Evolutionary conservation across 30 jellyfish, hydroid and myxozoan species (phyloP).

Genomic region (Hydractinia symbiolongicarpus): DNA sequence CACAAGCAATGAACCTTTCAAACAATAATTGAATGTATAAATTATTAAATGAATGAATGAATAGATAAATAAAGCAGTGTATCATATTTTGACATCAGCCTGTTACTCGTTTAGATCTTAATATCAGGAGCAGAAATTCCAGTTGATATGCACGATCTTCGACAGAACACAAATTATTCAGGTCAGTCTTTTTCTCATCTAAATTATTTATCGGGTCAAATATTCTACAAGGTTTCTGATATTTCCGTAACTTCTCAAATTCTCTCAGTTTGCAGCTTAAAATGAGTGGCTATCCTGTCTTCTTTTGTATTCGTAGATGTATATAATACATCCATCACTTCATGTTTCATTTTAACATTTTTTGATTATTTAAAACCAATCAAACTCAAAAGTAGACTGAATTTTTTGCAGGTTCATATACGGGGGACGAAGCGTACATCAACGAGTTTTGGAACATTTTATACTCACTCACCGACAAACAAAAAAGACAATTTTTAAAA

Average conservation of each 20-base stretch:
- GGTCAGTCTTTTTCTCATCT: slow-evolving; percentile 34
- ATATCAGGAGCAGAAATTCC: slow-evolving; percentile 93
- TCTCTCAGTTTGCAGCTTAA: not conserved
- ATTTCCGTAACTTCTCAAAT: not conserved
- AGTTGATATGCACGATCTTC: slow-evolving; percentile 79
- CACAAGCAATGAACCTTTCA: too few species aligned
- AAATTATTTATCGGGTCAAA: not conserved
- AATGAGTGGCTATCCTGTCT: too few species aligned
- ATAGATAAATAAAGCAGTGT: too few species aligned
- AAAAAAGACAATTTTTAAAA: slow-evolving; percentile 66
- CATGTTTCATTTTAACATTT: too few species aligned
- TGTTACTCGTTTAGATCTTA: slow-evolving; percentile 40
- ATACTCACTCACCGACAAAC: slow-evolving; percentile 42
- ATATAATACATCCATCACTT: too few species aligned
- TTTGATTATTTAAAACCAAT: too few species aligned
- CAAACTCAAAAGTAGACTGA: too few species aligned
- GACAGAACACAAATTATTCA: slow-evolving; percentile 68
- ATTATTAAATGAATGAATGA: too few species aligned
- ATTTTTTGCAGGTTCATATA: slow-evolving; percentile 49
- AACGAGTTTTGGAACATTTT: slow-evolving; percentile 72
- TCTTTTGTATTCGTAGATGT: too few species aligned
- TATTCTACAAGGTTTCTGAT: not conserved
- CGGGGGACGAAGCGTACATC: slow-evolving; percentile 69
- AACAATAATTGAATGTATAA: too few species aligned
- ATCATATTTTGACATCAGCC: too few species aligned